Evolutionary conservation across 37 sponge, comb jelly and placozoan genomes (phyloP).

Genomic region (Axinella damicornis): DNA sequence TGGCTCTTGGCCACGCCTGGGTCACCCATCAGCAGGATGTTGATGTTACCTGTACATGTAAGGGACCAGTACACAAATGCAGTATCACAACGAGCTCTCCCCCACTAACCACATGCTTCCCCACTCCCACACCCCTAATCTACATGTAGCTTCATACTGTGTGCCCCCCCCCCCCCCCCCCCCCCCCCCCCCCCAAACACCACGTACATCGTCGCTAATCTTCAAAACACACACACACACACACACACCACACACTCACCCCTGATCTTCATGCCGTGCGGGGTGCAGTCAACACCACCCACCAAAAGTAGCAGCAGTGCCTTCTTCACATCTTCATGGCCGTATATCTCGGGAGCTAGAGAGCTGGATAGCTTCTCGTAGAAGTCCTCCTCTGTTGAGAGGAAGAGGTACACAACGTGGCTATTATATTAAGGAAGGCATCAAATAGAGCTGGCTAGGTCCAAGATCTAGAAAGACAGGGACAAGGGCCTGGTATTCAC

Average conservation of each 20-base stretch:
- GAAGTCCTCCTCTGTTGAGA: conserved; percentile 76
- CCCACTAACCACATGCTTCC: too few species aligned
- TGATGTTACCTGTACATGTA: conserved; percentile 80
- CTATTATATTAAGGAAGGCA: background rate
- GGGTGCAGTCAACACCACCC: conserved; percentile 94
- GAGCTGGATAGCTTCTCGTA: conserved; percentile 95
- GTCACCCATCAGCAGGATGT: conserved; percentile 98
- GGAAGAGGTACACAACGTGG: background rate
- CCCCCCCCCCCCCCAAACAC: too few species aligned
- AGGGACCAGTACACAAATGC: too few species aligned
- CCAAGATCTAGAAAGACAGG: background rate
- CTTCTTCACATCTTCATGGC: conserved; percentile 98
- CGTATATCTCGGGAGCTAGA: conserved; percentile 99
- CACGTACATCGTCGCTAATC: too few species aligned
- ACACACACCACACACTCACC: conserved; percentile 48
- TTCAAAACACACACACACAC: too few species aligned
- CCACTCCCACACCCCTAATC: too few species aligned
- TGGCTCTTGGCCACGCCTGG: conserved; percentile 99
- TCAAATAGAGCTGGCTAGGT: background rate
- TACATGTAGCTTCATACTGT: too few species aligned
- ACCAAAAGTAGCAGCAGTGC: conserved; percentile 95
- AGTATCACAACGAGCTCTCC: too few species aligned
- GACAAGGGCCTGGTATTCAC: too few species aligned
- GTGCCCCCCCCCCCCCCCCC: too few species aligned
- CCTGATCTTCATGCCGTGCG: conserved; percentile 98